Evolutionary conservation across 1,140 invertebrate species (phyloP).

Genomic region (Aphelenchoides fujianensis): DNA sequence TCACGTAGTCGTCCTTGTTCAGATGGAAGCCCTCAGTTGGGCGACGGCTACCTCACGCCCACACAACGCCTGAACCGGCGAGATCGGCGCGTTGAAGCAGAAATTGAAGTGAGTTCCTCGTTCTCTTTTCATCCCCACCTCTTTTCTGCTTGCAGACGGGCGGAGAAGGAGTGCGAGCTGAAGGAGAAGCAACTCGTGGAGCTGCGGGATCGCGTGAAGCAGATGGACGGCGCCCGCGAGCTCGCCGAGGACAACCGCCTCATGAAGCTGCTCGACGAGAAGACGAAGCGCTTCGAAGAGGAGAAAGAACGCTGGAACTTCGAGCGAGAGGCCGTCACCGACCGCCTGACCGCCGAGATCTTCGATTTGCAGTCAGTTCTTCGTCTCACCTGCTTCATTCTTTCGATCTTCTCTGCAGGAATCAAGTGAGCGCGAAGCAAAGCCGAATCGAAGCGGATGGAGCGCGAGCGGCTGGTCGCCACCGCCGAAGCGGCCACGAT

Average conservation of each 20-base stretch:
- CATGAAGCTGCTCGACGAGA: conserved; percentile 21
- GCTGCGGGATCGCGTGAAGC: conserved; percentile 57
- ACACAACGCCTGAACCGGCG: conserved; percentile 53
- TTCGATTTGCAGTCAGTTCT: conserved; percentile 10
- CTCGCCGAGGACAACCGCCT: conserved; percentile 10
- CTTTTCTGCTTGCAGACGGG: conserved; percentile 31
- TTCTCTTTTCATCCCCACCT: conserved; percentile 11
- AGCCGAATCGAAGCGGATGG: conserved; percentile 11
- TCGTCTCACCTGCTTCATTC: not conserved
- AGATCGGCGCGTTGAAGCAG: conserved; percentile 47
- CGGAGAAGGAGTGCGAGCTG: conserved; percentile 28
- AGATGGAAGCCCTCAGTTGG: conserved; percentile 18
- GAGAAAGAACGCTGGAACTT: conserved; percentile 27
- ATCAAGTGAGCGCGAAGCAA: conserved; percentile 2
- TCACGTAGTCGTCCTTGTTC: conserved; percentile 11
- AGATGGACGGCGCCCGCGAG: conserved; percentile 45
- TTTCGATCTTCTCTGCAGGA: not conserved
- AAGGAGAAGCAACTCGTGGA: conserved; percentile 56
- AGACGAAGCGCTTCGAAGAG: conserved; percentile 28
- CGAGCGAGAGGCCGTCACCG: not conserved
- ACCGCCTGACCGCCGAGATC: not conserved
- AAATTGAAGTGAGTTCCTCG: conserved; percentile 33
- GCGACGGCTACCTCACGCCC: conserved; percentile 56
- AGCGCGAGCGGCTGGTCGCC: not conserved
- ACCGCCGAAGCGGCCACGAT: conserved; percentile 1